These are phyloP conservation scores for Nycteola revayana DNA, from an alignment of 2,888 invertebrate species.

Conservation along the genomic window DNA sequence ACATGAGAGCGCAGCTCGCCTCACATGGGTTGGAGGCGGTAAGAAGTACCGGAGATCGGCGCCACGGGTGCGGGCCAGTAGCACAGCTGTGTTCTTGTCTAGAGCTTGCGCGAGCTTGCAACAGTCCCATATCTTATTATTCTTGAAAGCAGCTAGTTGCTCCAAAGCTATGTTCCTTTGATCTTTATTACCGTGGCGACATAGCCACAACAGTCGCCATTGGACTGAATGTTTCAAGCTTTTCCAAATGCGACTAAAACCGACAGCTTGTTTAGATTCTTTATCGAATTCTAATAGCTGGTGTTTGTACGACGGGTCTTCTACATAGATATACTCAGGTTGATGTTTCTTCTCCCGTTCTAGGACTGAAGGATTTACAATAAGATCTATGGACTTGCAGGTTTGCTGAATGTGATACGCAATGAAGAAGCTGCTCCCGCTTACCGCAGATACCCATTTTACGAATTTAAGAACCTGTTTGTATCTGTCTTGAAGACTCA, in stretches of 20 bases:
- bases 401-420: constrained; percentile 58
- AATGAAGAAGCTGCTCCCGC: constrained; percentile 47
- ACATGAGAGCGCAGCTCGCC: constrained; percentile 54
- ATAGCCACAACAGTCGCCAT: constrained; percentile 84
- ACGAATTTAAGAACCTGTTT: constrained; percentile 49
- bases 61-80: constrained; percentile 87
- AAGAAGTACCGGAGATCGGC: constrained; percentile 89
- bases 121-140: constrained; percentile 86
- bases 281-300: constrained; percentile 50
- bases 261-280: constrained; percentile 50
- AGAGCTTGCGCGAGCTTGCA: constrained; percentile 90
- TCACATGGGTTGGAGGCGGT: constrained; percentile 83
- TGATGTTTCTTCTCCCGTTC: constrained; percentile 65
- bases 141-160: constrained; percentile 84
- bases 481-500: constrained; percentile 57
- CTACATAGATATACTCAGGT: constrained; percentile 72
- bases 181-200: constrained; percentile 83
- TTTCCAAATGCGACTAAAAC: constrained; percentile 80
- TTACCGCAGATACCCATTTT: constrained; percentile 46
- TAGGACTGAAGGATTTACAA: constrained; percentile 64
- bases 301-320: constrained; percentile 61
- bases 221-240: constrained; percentile 84
- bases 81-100: constrained; percentile 88
- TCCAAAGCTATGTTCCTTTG: constrained; percentile 85
- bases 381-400: constrained; percentile 42